Percentiles rank a stretch among this genome's conserved stretches.
phyloP scores from a whole-genome alignment of 2,797 vertebrate species.

The Parambassis ranga region DNA sequence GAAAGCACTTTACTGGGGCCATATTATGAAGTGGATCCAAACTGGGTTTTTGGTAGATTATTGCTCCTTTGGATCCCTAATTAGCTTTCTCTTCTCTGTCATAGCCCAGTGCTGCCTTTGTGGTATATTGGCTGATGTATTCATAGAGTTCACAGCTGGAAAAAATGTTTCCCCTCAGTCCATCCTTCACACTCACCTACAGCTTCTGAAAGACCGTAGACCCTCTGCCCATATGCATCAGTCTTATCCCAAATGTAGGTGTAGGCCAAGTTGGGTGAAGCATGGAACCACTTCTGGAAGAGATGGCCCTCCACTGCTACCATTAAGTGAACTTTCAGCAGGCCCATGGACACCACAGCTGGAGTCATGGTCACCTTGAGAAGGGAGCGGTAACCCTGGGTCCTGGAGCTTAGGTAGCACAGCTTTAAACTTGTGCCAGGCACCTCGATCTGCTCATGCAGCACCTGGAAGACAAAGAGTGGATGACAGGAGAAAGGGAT shows the following conservation, averaged over 20 bases:
- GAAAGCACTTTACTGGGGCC: conserved; percentile 58
- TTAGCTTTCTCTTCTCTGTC: conserved; percentile 65
- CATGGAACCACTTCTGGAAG: conserved; percentile 98
- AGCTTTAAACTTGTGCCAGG: conserved; percentile 91
- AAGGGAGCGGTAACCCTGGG: conserved; percentile 92
- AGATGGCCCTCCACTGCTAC: conserved; percentile 97
- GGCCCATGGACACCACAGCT: conserved; percentile 92
- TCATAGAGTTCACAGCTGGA: conserved; percentile 5
- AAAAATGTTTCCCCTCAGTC: conserved; percentile 9
- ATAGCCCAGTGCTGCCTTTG: conserved; percentile 40
- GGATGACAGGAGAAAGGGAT: conserved; percentile 65
- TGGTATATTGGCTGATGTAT: conserved; percentile 49
- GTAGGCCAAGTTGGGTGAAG: conserved; percentile 95
- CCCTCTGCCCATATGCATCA: conserved; percentile 94
- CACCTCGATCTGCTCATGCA: conserved; percentile 96
- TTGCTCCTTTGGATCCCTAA: conserved; percentile 65
- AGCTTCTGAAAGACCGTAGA: conserved; percentile 94
- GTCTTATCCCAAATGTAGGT: conserved; percentile 99
- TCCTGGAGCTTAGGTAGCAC: conserved; percentile 94
- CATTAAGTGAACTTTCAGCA: conserved; percentile 98
- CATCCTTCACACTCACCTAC: conserved; percentile 80
- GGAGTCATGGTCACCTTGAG: conserved; percentile 99
- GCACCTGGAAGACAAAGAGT: conserved; percentile 86
- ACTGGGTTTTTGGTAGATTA: conserved; percentile 54
- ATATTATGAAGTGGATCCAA: conserved; percentile 33